Conservation (phyloP, 2,113 vertebrate species). For the Dissostichus mawsoni region DNA sequence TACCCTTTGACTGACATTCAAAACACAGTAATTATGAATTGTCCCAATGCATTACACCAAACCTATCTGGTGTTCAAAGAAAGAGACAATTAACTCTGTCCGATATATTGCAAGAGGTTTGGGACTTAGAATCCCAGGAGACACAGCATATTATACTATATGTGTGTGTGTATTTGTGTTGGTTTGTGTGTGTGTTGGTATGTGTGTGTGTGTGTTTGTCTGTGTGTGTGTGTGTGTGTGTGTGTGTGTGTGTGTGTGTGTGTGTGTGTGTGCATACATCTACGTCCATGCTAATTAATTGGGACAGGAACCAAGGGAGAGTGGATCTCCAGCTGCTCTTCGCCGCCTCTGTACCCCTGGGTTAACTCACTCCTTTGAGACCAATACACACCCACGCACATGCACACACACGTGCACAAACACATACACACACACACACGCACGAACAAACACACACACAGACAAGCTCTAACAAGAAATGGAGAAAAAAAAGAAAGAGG, state of each 20-base stretch:
- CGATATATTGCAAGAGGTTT: neutral
- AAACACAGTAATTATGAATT: neutral
- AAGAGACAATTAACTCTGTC: neutral
- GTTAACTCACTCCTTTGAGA: slow-evolving; percentile 64
- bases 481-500: neutral
- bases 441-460: neutral
- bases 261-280: neutral
- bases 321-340: slow-evolving; percentile 76
- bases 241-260: neutral
- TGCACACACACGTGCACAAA: neutral
- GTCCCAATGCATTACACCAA: neutral
- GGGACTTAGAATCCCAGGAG: slow-evolving; percentile 1
- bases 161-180: neutral
- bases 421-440: neutral
- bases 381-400: slow-evolving; percentile 35
- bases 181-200: neutral
- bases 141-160: neutral
- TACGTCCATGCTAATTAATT: slow-evolving; percentile 72
- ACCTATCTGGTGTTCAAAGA: neutral
- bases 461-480: neutral
- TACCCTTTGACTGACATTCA: neutral
- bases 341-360: slow-evolving; percentile 63
- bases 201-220: slow-evolving; percentile 1
- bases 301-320: slow-evolving; percentile 75
- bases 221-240: slow-evolving; percentile 10